Evolutionary conservation across 92 coral and sea anemone genomes (phyloP).

Genomic region (Bergia sp.): DNA sequence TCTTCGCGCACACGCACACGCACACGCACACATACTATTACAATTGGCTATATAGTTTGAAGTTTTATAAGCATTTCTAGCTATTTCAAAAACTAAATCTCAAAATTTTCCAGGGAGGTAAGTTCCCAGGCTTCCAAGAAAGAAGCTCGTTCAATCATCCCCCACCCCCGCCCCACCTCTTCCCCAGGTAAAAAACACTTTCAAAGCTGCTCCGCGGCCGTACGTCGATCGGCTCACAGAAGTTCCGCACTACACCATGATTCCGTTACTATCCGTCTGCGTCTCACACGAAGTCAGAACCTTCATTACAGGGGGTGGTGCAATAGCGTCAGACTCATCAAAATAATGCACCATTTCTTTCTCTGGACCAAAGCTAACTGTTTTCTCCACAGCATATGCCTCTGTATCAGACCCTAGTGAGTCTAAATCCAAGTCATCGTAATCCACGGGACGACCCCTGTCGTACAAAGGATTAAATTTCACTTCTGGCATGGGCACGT

Average conservation of each 20-base stretch:
- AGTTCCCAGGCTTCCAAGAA: too few species aligned
- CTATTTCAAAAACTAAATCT: too few species aligned
- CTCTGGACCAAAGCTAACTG: slow-evolving; percentile 35
- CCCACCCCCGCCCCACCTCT: too few species aligned
- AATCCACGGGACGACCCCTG: background rate
- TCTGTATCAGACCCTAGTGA: slow-evolving; percentile 27
- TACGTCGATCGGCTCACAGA: background rate
- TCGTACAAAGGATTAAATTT: slow-evolving; percentile 30
- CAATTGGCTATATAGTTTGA: too few species aligned
- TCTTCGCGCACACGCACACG: too few species aligned
- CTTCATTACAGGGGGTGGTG: slow-evolving; percentile 31
- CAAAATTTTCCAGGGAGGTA: too few species aligned
- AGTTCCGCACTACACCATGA: background rate
- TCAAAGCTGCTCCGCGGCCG: too few species aligned
- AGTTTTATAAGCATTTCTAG: too few species aligned
- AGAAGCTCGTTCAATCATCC: too few species aligned
- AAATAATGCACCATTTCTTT: background rate
- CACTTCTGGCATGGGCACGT: slow-evolving; percentile 18
- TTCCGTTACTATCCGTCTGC: slow-evolving; percentile 13
- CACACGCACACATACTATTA: too few species aligned
- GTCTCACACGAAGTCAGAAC: slow-evolving; percentile 30
- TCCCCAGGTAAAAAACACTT: too few species aligned
- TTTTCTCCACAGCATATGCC: slow-evolving; percentile 18
- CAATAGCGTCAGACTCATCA: background rate
- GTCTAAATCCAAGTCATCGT: slow-evolving; percentile 17